phyloP scores from a whole-genome alignment of 2,797 vertebrate species.

The Halcyon badia region DNA sequence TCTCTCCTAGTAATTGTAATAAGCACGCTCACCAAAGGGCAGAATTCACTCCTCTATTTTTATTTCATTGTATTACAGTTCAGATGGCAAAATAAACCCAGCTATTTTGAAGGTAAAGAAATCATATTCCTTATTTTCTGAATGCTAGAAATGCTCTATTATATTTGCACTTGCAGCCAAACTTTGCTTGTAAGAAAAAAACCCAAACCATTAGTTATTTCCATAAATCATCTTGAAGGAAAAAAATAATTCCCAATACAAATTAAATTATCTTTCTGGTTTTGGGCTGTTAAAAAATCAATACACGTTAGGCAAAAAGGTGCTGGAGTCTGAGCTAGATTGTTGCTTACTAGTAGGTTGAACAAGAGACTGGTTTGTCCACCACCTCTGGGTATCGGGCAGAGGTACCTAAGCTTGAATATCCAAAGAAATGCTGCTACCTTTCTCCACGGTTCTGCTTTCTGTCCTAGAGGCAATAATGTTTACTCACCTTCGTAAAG shows the following conservation, averaged over 20 bases:
- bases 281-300: not conserved
- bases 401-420: not conserved
- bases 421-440: not conserved
- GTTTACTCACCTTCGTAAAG: not conserved
- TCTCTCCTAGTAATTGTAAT: not conserved
- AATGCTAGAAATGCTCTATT: not conserved
- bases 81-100: not conserved
- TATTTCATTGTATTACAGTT: not conserved
- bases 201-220: not conserved
- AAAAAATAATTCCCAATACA: not conserved
- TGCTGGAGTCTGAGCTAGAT: not conserved
- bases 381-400: not conserved
- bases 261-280: not conserved
- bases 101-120: not conserved
- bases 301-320: not conserved
- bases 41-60: not conserved
- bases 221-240: not conserved
- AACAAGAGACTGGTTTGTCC: not conserved
- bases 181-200: not conserved
- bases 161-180: not conserved
- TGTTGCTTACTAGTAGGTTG: not conserved
- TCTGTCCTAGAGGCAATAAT: not conserved
- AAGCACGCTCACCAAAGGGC: not conserved
- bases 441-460: not conserved
- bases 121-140: not conserved